Base-by-base conservation (phyloP, 92 coral and sea anemone genomes). In the Isaurus tuberculatus region DNA sequence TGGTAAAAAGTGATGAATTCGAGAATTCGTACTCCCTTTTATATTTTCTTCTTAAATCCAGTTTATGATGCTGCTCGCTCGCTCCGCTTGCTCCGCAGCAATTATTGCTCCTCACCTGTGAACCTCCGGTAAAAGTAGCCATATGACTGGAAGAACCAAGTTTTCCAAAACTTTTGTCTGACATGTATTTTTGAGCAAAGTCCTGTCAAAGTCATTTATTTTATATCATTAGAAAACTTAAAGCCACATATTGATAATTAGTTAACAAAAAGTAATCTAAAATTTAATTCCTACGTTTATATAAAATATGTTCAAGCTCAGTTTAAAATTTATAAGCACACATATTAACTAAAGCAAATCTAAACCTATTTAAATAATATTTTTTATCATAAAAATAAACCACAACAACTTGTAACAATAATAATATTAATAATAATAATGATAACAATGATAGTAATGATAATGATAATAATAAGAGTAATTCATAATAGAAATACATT, bases 161-260 rank as follows among this genome's bases (percentile, higher is more conserved):
- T 32, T 73, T 67, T 17, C 90, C 93, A 89, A 90, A 80, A 28
- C 79, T 78, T 48, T 74, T 86, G 83, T 89, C 92, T 29, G 85
- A 51, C 92, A 89, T 85, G 69, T 53, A 93, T 74, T 88, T 90
- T 17, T 88, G 84, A 33, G 97, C 84, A 73, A 95, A 95, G 87
- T 92, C 97, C 97, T 95, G 84, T 42, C 10, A 77, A 83, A 16
- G 20, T 51, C 22, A 79, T 34, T 25, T 14, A 48, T 5, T n/a
- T 25, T 19, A 9, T 63, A 0, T 22, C 27, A 2, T 8, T 25
- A 7, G 13, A 2, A 15, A 13, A 7, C 7, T 4, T 10, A 53
- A 63, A 63, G 3, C 15, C 10, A 26, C 14, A 23, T 11, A 7
- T 7, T 25, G 19, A 61, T 11, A 16, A 20, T 25, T 3, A 16